Evolutionary conservation across 2,797 vertebrate genomes (phyloP).

Genomic region (Odontamblyopus rebecca): DNA sequence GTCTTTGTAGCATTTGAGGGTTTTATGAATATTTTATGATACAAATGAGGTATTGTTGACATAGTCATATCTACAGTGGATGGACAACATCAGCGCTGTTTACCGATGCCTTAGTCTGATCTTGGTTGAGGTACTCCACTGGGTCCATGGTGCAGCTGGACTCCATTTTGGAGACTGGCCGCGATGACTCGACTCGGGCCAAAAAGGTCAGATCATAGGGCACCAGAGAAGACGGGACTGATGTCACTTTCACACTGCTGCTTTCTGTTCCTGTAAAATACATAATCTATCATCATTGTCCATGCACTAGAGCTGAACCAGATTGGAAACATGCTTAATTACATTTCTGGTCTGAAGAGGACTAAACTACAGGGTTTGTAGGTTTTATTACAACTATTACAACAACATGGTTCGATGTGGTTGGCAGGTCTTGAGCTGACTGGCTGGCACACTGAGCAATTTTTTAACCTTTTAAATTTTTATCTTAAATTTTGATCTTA

Average conservation of each 20-base stretch:
- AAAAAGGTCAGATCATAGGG: conserved; percentile 79
- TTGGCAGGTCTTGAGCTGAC: too few species aligned
- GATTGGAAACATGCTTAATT: background rate
- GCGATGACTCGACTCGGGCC: conserved; percentile 72
- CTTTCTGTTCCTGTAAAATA: conserved; percentile 44
- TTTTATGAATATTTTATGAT: too few species aligned
- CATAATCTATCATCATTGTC: background rate
- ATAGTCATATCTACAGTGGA: background rate
- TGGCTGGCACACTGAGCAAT: too few species aligned
- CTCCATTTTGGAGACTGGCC: conserved; percentile 75
- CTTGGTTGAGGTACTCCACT: conserved; percentile 67
- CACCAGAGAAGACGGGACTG: conserved; percentile 61
- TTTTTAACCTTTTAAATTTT: too few species aligned
- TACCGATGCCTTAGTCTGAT: conserved; percentile 78
- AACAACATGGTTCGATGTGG: too few species aligned
- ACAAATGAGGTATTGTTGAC: background rate
- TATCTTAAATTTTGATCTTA: too few species aligned
- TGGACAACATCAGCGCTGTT: conserved; percentile 34
- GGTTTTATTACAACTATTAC: background rate
- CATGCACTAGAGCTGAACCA: background rate
- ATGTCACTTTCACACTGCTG: conserved; percentile 49
- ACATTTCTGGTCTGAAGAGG: background rate
- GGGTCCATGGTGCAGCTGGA: conserved; percentile 79
- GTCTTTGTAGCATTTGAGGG: too few species aligned
- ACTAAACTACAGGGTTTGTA: background rate